Evolutionary conservation across 2,888 invertebrate species (phyloP).

Genomic region (Nysson spinosus): DNA sequence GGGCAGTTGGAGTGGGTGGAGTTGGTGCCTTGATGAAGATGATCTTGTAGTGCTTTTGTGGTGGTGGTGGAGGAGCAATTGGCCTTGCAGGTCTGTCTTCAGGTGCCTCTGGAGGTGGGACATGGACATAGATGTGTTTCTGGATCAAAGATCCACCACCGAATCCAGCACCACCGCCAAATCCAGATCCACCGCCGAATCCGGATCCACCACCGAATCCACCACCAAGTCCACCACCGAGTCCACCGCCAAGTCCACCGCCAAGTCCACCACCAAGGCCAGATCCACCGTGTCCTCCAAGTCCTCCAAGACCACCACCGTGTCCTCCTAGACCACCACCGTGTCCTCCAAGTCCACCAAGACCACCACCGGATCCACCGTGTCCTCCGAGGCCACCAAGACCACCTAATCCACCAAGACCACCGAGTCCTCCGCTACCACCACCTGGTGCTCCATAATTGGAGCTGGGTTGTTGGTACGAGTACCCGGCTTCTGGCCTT

Average conservation of each 20-base stretch:
- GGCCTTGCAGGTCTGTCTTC: conserved; percentile 83
- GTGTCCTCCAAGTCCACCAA: conserved; percentile 46
- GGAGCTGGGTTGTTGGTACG: conserved; percentile 69
- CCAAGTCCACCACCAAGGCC: conserved; percentile 53
- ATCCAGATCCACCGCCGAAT: conserved; percentile 44
- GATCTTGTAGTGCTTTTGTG: conserved; percentile 94
- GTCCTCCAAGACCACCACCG: conserved; percentile 48
- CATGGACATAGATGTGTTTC: conserved; percentile 93
- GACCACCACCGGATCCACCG: conserved; percentile 53
- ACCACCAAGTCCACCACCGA: conserved; percentile 40
- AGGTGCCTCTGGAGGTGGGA: conserved; percentile 90
- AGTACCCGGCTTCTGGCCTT: conserved; percentile 75
- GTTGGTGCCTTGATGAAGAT: conserved; percentile 95
- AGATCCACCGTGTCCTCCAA: conserved; percentile 51
- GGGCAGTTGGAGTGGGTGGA: conserved; percentile 88
- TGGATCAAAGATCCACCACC: conserved; percentile 84
- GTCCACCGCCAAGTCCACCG: conserved; percentile 45
- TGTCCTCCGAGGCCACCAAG: conserved; percentile 49
- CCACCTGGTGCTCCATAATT: conserved; percentile 64
- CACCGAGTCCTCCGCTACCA: conserved; percentile 41
- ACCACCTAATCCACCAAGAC: conserved; percentile 50
- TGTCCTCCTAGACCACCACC: conserved; percentile 51
- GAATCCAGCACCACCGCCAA: conserved; percentile 48
- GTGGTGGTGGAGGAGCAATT: conserved; percentile 83
- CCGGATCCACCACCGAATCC: conserved; percentile 44